phyloP scores from a whole-genome alignment of 2,888 invertebrate species.

The Penaeus monodon region DNA sequence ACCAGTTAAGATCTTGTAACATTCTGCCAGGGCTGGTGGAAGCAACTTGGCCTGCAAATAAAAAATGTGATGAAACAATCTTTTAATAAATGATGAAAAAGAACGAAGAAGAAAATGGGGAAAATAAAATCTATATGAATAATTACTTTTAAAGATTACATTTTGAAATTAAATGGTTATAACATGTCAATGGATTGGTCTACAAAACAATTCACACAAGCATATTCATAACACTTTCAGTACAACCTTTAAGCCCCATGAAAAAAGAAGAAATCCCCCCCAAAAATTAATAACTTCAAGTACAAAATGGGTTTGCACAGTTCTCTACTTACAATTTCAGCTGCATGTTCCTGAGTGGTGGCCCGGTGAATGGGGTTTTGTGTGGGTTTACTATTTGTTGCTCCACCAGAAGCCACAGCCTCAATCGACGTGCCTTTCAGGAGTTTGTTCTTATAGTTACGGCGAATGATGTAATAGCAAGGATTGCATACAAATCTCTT shows the following conservation, averaged over 20 bases:
- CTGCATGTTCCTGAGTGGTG: constrained; percentile 63
- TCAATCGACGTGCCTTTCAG: constrained; percentile 31
- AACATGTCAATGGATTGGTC: too few species aligned
- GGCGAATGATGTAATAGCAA: constrained; percentile 57
- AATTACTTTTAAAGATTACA: too few species aligned
- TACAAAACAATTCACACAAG: too few species aligned
- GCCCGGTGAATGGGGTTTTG: constrained; percentile 42
- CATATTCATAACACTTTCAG: too few species aligned
- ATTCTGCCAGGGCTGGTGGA: constrained; percentile 60
- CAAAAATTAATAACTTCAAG: too few species aligned
- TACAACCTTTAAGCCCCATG: too few species aligned
- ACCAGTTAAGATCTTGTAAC: constrained; percentile 59
- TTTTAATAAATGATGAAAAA: not conserved
- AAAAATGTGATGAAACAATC: not conserved
- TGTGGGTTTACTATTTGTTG: not conserved
- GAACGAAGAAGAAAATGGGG: not conserved
- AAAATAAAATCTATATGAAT: too few species aligned
- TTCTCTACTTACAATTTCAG: constrained; percentile 61
- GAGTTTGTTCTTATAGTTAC: constrained; percentile 59
- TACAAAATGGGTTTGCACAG: too few species aligned
- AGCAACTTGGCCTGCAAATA: constrained; percentile 60
- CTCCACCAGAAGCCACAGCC: not conserved
- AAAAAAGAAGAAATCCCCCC: too few species aligned
- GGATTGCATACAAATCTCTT: constrained; percentile 59
- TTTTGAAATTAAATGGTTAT: too few species aligned